Base-by-base conservation (phyloP, 2,888 invertebrate genomes). In the Leptinotarsa rubiginosa region DNA sequence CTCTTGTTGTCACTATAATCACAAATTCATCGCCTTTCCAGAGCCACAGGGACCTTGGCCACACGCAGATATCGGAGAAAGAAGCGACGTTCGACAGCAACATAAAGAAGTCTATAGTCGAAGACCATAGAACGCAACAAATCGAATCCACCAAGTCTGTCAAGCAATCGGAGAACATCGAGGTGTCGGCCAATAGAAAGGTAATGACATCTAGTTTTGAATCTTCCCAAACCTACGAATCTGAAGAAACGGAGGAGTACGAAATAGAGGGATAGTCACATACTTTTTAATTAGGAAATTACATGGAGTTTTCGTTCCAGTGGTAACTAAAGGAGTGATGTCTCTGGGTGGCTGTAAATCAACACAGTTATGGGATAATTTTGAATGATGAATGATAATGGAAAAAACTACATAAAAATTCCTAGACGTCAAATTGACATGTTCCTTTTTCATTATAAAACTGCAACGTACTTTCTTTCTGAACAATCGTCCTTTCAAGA, bases 161-260 rank as follows among this genome's bases (percentile, higher is more conserved):
- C 31, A 73, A 83, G 64, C 86, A 86, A 66, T 80, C 81, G 22
- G 84, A 84, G 54, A 81, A 84, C 12, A 80, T 85, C 67, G 83
- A 84, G 67, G 82, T 86, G 12, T 84, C 86, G 47, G 84, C 83
- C 69, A 86, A 85, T 73, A 83, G 84, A 71, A 83, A 87, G 85
- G 87, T 87, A 84, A 84, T 85, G 75, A 82, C 83, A 22, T 81
- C 86, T 68, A 85, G 84, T 80, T 82, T 85, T 70, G 85, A 86
- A 72, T 86, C 87, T 50, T 86, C 87, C 31, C 85, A 87, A 79
- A 87, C 87, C 79, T 88, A 84, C 76, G 86, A 86, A 69, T 86
- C 86, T 81, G 88, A 88, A 82, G 88, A 88, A 80, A 83, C 83
- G 25, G 86, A 87, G 80, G 88, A 88, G 81, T 87, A 84, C 80